Evolutionary conservation across 2,888 invertebrate species (phyloP).

Genomic region (Drosophila atroscutellata): DNA sequence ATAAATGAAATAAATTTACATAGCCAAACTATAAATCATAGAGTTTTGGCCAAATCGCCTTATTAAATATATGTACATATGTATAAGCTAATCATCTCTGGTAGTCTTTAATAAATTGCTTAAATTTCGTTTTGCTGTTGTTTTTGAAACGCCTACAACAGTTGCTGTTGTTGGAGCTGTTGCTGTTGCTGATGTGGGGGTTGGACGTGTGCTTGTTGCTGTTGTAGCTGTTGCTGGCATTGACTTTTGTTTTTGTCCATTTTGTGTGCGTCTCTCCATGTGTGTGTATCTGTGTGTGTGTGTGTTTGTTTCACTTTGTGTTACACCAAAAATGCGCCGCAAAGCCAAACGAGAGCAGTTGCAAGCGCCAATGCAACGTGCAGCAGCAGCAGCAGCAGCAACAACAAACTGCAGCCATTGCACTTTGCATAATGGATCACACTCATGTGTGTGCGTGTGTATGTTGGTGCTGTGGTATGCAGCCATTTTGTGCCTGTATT

Average conservation of each 20-base stretch:
- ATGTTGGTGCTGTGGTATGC: conserved; percentile 69
- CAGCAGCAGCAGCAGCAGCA: conserved; percentile 46
- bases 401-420: conserved; percentile 74
- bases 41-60: not conserved
- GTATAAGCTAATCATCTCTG: conserved; percentile 21
- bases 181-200: conserved; percentile 22
- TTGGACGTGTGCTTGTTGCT: conserved; percentile 24
- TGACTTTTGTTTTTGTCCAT: conserved; percentile 64
- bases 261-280: conserved; percentile 45
- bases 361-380: conserved; percentile 67
- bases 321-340: conserved; percentile 80
- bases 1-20: not conserved
- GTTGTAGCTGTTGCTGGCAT: conserved; percentile 26
- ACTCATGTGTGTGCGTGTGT: conserved; percentile 32
- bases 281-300: conserved; percentile 16
- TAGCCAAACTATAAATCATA: conserved; percentile 1
- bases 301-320: conserved; percentile 74
- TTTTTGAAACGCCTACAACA: conserved; percentile 32
- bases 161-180: not conserved
- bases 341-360: conserved; percentile 75
- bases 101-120: conserved; percentile 19
- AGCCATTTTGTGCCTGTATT: conserved; percentile 76
- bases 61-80: not conserved
- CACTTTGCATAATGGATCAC: conserved; percentile 75
- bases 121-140: conserved; percentile 13